Percentiles rank a stretch among this genome's conserved stretches.
phyloP scores from a whole-genome alignment of 2,888 invertebrate species.

The Tromatobia lineatoria region DNA sequence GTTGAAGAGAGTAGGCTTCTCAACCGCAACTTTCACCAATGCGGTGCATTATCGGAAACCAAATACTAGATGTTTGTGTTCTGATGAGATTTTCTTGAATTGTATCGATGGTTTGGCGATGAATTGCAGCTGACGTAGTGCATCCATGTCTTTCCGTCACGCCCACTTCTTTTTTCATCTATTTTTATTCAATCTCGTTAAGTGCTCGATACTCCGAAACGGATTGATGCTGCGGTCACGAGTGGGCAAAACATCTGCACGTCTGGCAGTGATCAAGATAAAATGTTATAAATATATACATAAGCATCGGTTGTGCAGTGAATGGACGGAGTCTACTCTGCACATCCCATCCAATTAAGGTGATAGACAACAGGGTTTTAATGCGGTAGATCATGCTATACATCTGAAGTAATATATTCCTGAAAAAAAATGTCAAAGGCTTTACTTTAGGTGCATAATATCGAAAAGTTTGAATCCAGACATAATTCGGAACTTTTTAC shows the following conservation, averaged over 20 bases:
- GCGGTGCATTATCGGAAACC: neutral
- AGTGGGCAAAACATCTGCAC: conserved; percentile 26
- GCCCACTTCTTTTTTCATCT: conserved; percentile 24
- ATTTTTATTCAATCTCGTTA: conserved; percentile 63
- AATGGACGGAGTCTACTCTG: neutral
- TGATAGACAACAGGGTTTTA: neutral
- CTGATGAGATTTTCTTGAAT: conserved; percentile 8
- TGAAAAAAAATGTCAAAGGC: no score
- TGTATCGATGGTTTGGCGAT: conserved; percentile 41
- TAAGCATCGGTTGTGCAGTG: conserved; percentile 20
- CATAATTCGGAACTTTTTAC: no score
- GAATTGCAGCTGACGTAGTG: conserved; percentile 57
- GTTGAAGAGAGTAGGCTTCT: neutral
- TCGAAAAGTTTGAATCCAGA: no score
- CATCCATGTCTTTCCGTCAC: conserved; percentile 21
- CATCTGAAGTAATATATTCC: no score
- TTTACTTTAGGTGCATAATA: no score
- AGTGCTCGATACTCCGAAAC: conserved; percentile 65
- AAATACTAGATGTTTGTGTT: neutral
- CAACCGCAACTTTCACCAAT: neutral
- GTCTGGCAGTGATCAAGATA: conserved; percentile 40
- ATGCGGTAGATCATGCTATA: no score
- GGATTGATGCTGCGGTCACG: conserved; percentile 23
- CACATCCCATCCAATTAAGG: neutral
- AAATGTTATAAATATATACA: conserved; percentile 45